phyloP scores from a whole-genome alignment of 2,113 vertebrate genomes.

The Trochalopteron elliotii region DNA sequence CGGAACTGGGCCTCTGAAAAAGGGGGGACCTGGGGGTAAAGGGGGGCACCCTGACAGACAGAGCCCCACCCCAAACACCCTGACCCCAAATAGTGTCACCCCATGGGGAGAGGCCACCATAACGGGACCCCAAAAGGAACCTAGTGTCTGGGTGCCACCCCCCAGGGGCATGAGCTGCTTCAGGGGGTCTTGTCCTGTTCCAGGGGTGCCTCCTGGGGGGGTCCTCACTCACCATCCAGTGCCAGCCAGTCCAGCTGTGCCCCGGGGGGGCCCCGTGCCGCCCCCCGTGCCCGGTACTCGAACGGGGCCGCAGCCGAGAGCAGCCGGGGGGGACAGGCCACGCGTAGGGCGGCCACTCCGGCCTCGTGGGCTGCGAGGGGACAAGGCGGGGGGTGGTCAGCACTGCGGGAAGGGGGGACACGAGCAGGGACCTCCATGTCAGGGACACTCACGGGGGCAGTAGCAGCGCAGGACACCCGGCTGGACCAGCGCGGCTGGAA shows the following conservation, averaged over 20 bases:
- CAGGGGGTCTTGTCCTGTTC: accelerated
- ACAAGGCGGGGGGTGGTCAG: neutral
- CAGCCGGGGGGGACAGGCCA: neutral
- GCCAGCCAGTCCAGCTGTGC: neutral
- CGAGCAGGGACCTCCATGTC: accelerated
- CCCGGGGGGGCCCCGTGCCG: neutral
- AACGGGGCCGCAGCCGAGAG: neutral
- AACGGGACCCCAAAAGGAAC: neutral
- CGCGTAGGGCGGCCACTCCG: neutral
- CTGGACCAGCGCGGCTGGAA: neutral
- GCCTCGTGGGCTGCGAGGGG: neutral
- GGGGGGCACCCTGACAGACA: neutral
- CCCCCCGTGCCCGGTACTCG: neutral
- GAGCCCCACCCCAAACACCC: neutral
- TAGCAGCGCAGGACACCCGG: neutral
- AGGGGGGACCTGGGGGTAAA: accelerated
- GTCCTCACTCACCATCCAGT: neutral
- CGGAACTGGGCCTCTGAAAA: neutral
- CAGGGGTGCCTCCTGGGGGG: too few species aligned
- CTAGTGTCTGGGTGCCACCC: neutral
- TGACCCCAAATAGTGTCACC: accelerated
- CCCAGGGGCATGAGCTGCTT: accelerated
- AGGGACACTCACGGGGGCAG: neutral
- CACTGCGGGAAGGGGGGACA: accelerated
- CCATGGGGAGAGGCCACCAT: accelerated